Conservation (phyloP, 2,888 invertebrate genomes). For the Sarcophaga variegata region DNA sequence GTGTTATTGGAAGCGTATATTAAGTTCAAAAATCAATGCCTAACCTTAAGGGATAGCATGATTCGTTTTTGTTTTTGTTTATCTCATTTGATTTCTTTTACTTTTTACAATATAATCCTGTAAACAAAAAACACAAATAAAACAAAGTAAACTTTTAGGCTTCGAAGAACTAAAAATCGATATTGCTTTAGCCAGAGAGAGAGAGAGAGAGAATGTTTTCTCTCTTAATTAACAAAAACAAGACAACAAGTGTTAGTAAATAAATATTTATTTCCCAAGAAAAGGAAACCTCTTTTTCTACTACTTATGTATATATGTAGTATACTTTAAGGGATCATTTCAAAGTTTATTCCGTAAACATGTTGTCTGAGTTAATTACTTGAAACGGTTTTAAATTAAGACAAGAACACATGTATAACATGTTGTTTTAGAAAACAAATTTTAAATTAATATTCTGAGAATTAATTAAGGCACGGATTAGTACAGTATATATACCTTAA, state of each 20-base stretch:
- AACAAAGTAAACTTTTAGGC: background rate
- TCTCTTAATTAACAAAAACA: background rate
- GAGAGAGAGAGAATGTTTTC: too few relatives aligned
- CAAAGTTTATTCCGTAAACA: background rate
- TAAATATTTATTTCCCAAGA: background rate
- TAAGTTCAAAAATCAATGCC: background rate
- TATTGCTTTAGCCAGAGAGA: conserved; percentile 13
- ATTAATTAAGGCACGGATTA: background rate
- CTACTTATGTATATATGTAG: background rate
- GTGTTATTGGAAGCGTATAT: background rate
- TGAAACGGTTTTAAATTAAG: conserved; percentile 30
- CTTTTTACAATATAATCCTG: conserved; percentile 34
- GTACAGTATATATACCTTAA: background rate
- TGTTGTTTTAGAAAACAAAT: background rate
- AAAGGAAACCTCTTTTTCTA: conserved; percentile 7
- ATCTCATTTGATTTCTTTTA: background rate
- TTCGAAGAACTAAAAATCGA: conserved; percentile 45
- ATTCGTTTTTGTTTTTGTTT: background rate
- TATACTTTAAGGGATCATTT: background rate
- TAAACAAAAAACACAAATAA: conserved; percentile 40
- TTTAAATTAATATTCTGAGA: background rate
- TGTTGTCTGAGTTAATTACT: conserved; percentile 48
- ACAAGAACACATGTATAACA: background rate
- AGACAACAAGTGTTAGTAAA: conserved; percentile 46
- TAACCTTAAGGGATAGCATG: background rate